Base-by-base conservation (phyloP, 2,888 invertebrate genomes). In the Hirtodrosophila confusa region DNA sequence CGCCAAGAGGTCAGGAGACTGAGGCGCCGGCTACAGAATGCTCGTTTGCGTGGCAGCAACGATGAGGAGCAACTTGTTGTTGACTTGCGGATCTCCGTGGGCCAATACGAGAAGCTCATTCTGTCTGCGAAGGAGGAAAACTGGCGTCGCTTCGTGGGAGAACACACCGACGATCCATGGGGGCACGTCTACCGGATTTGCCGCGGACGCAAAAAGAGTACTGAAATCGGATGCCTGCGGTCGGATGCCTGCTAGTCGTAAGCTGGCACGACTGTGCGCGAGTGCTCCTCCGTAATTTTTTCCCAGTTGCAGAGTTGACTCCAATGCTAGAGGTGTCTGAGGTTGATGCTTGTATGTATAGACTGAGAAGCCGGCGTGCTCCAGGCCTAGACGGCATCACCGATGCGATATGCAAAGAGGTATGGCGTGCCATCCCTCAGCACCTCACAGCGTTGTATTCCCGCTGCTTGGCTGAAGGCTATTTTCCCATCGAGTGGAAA, bases 1-100 rank as follows among this genome's bases (percentile, higher is more conserved):
- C 47, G 67, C 47, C 55, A 0, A 43, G 60, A 56, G 43, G 48
- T 58, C 50, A 54, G 54, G 50, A 63, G 54, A 51, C 55, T 60
- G 9, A 36, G 47, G 43, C 69, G 60, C 1, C 24, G 39, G 43
- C 58, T 68, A 0, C 53, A 66, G 44, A 29, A 45, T 51, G 69
- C 51, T 7, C 53, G 40, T 33, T 43, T 51, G 12, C 36, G 29
- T 17, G 23, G 40, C 2, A 23, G 23, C 50, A 40, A 41, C 6
- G 58, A 50, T 3, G 36, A 41, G 0, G 33, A 44, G 55, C 48
- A 3, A 17, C 58, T 57, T 36, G 51, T 11, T 6, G 7, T 27
- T 24, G 31, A 12, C 4, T 24, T 67, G 8, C 36, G 49, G 29
- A 40, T 12, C 7, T 17, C 44, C 33, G n/a, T 43, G 0, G 24